Percentiles rank a stretch among this genome's conserved stretches.
Conservation (phyloP, 37 sponge, comb jelly and placozoan genomes). For the Chondrosia reniformis region DNA sequence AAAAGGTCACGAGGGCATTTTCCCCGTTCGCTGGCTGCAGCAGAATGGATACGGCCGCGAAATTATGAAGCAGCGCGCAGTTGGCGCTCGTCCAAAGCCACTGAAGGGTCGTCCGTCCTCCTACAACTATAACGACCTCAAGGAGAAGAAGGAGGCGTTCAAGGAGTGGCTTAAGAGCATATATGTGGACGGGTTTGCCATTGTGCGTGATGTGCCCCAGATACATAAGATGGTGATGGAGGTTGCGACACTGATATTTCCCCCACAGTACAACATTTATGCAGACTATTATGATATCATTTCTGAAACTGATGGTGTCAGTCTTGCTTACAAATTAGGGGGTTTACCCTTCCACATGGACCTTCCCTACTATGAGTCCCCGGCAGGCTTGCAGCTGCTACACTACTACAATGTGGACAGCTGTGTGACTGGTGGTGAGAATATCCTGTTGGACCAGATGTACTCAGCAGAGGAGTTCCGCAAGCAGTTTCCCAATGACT, state of each 20-base stretch:
- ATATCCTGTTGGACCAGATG: slow-evolving; percentile 40
- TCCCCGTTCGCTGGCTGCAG: background rate
- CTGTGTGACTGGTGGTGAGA: slow-evolving; percentile 59
- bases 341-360: slow-evolving; percentile 55
- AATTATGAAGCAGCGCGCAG: background rate
- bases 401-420: slow-evolving; percentile 52
- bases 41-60: background rate
- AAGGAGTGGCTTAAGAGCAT: background rate
- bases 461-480: slow-evolving; percentile 63
- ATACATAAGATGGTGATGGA: background rate
- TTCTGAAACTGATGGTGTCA: slow-evolving; percentile 16
- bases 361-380: slow-evolving; percentile 62
- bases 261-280: background rate
- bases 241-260: background rate
- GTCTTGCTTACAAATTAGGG: slow-evolving; percentile 41
- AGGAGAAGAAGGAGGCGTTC: background rate
- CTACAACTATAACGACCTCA: background rate
- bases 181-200: background rate
- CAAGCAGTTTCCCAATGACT: slow-evolving; percentile 27
- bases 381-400: slow-evolving; percentile 64
- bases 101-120: background rate
- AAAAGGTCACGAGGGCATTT: background rate
- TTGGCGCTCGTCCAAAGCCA: background rate
- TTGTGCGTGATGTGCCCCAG: background rate
- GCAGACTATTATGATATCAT: slow-evolving; percentile 33